Conservation (phyloP, 2,888 invertebrate species). For the Dynastes grantii region DNA sequence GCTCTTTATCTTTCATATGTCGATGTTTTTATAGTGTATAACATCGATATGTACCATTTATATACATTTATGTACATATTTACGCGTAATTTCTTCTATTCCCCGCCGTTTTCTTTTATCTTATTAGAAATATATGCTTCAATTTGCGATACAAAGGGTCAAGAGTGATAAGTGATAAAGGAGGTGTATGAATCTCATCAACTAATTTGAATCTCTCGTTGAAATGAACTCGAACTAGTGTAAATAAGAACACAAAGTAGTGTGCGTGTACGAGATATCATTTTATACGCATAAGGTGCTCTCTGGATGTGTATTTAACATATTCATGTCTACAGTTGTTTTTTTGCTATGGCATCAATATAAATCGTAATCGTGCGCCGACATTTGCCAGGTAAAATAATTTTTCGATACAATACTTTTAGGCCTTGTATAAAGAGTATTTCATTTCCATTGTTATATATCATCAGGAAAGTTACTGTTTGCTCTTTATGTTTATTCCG, state of each 20-base stretch:
- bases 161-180: slow-evolving; percentile 52
- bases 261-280: slow-evolving; percentile 27
- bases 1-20: not conserved
- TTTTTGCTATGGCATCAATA: slow-evolving; percentile 1
- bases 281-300: not conserved
- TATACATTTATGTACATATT: not conserved
- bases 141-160: slow-evolving; percentile 52
- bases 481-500: not conserved
- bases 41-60: slow-evolving; percentile 5
- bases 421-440: no score
- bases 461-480: not conserved
- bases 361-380: not conserved
- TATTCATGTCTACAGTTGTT: not conserved
- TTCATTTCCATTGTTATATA: not conserved
- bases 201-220: slow-evolving; percentile 50
- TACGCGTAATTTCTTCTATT: slow-evolving; percentile 37
- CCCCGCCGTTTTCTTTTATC: slow-evolving; percentile 11
- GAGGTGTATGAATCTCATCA: slow-evolving; percentile 47
- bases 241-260: slow-evolving; percentile 34
- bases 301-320: not conserved
- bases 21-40: slow-evolving; percentile 1
- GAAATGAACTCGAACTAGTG: slow-evolving; percentile 48
- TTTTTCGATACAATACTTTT: not conserved
- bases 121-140: slow-evolving; percentile 42
- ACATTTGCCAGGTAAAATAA: not conserved